Evolutionary conservation across 1,140 invertebrate genomes (phyloP).

Genomic region (Drosophila subpulchrella): DNA sequence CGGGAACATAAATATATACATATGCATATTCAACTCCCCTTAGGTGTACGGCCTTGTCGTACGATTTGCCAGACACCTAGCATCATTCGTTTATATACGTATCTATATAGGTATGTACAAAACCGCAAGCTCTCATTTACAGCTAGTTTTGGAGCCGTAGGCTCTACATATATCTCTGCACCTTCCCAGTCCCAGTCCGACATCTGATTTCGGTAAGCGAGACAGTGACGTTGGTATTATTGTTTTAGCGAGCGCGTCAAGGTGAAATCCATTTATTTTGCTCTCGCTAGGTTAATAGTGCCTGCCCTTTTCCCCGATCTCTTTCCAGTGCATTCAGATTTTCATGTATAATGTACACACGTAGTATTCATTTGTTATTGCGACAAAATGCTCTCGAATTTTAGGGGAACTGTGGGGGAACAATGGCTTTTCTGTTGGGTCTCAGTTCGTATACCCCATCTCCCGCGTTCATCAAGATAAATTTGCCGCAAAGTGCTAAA

Average conservation of each 20-base stretch:
- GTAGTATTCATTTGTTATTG: slow-evolving; percentile 11
- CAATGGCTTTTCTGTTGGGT: slow-evolving; percentile 33
- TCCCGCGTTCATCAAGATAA: slow-evolving; percentile 68
- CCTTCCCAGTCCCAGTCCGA: neutral
- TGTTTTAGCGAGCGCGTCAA: slow-evolving; percentile 68
- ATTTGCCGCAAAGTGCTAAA: slow-evolving; percentile 75
- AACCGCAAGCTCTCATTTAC: slow-evolving; percentile 61
- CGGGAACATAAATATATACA: neutral
- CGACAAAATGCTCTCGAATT: slow-evolving; percentile 36
- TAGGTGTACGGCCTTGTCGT: slow-evolving; percentile 41
- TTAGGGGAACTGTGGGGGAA: slow-evolving; percentile 27
- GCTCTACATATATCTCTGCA: neutral
- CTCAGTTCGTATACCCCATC: neutral
- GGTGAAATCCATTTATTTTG: slow-evolving; percentile 76
- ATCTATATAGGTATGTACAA: slow-evolving; percentile 1
- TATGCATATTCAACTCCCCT: slow-evolving; percentile 15
- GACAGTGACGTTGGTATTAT: slow-evolving; percentile 72
- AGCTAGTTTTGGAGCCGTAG: slow-evolving; percentile 13
- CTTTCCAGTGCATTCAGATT: slow-evolving; percentile 31
- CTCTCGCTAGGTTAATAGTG: slow-evolving; percentile 76
- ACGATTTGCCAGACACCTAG: slow-evolving; percentile 33
- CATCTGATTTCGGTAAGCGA: slow-evolving; percentile 53
- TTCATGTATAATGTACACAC: neutral
- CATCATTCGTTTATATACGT: slow-evolving; percentile 25
- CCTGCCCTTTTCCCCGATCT: slow-evolving; percentile 33